These are phyloP conservation scores for Echinarachnius parma DNA, from an alignment of 53 echinoderm and acorn worm species.

Conservation along the genomic window DNA sequence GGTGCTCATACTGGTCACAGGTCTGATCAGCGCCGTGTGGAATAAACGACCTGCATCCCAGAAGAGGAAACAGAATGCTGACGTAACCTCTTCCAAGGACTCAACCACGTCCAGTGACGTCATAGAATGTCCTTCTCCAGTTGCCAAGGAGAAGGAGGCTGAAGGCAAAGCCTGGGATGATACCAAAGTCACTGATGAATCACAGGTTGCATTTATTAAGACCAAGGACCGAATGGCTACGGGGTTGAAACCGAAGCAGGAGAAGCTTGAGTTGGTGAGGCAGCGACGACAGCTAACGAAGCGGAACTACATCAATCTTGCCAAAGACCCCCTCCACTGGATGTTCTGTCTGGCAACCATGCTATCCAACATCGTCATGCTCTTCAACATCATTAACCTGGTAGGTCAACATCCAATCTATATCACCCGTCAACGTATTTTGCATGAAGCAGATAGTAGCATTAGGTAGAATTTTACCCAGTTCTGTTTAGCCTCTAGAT, in stretches of 20 bases:
- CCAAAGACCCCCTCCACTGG: conserved; percentile 54
- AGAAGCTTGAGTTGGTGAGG: neutral
- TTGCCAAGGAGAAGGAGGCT: neutral
- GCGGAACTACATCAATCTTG: conserved; percentile 37
- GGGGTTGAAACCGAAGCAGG: neutral
- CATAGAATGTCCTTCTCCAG: no score
- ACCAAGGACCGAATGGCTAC: neutral
- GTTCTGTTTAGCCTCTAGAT: no score
- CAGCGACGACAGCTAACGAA: conserved; percentile 2
- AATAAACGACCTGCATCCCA: conserved; percentile 19
- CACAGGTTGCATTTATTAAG: neutral
- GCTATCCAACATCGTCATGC: conserved; percentile 33
- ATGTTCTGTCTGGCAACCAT: conserved; percentile 53
- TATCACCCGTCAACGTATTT: no score
- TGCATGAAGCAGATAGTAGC: no score
- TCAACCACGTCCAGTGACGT: neutral
- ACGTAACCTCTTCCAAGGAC: neutral
- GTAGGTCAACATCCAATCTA: no score
- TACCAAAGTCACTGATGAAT: neutral
- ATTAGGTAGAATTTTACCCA: no score
- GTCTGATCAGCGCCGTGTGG: conserved; percentile 3
- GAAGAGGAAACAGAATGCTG: neutral
- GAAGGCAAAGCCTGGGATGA: conserved; percentile 3
- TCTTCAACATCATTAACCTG: conserved; percentile 71
- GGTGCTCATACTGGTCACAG: neutral